phyloP scores from a whole-genome alignment of 2,113 vertebrate species.

The Sisor rabdophorus region DNA sequence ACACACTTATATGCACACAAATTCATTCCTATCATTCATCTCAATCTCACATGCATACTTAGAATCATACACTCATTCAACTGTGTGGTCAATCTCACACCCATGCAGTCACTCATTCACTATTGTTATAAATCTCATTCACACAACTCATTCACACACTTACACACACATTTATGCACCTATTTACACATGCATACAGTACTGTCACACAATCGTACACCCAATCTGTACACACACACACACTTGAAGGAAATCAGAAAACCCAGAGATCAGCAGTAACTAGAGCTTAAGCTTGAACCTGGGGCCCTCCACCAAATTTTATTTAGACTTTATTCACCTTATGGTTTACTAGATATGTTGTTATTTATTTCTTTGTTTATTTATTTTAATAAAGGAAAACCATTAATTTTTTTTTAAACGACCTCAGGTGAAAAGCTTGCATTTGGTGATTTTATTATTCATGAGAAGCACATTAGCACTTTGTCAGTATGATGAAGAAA shows the following conservation, averaged over 20 bases:
- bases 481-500: conserved; percentile 53
- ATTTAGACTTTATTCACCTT: neutral
- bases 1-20: no score
- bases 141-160: neutral
- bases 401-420: conserved; percentile 23
- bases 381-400: neutral
- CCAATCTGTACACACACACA: neutral
- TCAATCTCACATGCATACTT: no score
- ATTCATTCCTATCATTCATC: no score
- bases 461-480: conserved; percentile 66
- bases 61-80: no score
- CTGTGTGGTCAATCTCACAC: no score
- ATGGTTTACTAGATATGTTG: neutral
- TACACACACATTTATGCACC: neutral
- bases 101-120: no score
- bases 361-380: neutral
- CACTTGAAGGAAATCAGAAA: neutral
- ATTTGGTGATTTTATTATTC: conserved; percentile 61
- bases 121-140: no score
- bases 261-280: neutral
- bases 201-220: no score
- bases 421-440: conserved; percentile 44
- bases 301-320: neutral
- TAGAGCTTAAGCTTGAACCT: neutral
- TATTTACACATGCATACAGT: neutral